A percentile compares a stretch with the other conserved stretches of the same genome.
Evolutionary conservation across 2,113 vertebrate species (phyloP).

Genomic region (Cololabis saira): DNA sequence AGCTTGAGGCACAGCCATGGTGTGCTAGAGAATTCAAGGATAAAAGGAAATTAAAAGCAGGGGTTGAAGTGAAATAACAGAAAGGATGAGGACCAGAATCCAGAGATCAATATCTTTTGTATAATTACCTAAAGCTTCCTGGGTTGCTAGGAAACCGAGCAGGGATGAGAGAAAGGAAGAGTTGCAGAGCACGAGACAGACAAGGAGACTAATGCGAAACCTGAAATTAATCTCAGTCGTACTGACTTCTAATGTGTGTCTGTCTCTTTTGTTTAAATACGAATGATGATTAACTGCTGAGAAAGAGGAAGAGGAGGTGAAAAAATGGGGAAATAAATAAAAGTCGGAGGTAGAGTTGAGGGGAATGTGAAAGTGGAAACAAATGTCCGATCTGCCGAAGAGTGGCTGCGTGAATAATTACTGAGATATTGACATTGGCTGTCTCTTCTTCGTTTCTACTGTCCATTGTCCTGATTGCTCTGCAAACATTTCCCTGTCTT

Average conservation of each 20-base stretch:
- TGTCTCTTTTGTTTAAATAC: slow-evolving; percentile 11
- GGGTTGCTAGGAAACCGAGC: slow-evolving; percentile 69
- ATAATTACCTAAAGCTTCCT: slow-evolving; percentile 72
- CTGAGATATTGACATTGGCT: slow-evolving; percentile 40
- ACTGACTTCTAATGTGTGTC: slow-evolving; percentile 21
- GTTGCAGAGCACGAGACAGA: slow-evolving; percentile 17
- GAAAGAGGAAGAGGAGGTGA: not conserved
- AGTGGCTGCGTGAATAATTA: slow-evolving; percentile 52
- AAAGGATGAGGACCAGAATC: slow-evolving; percentile 29
- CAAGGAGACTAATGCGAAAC: slow-evolving; percentile 10
- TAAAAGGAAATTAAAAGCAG: slow-evolving; percentile 56
- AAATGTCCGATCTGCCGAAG: slow-evolving; percentile 15
- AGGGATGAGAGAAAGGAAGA: slow-evolving; percentile 30
- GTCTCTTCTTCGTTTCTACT: slow-evolving; percentile 1
- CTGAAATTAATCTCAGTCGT: slow-evolving; percentile 35
- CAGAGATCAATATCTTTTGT: slow-evolving; percentile 61
- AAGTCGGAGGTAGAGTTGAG: not conserved
- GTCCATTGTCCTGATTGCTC: not conserved
- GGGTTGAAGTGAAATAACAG: slow-evolving; percentile 33
- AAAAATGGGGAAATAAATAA: not conserved
- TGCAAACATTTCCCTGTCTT: not conserved
- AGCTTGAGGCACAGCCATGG: not conserved
- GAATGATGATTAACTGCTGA: not conserved
- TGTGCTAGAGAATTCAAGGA: slow-evolving; percentile 4
- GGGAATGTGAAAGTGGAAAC: not conserved